phyloP scores from a whole-genome alignment of 2,797 vertebrate genomes.

The Pachyuromys duprasi region DNA sequence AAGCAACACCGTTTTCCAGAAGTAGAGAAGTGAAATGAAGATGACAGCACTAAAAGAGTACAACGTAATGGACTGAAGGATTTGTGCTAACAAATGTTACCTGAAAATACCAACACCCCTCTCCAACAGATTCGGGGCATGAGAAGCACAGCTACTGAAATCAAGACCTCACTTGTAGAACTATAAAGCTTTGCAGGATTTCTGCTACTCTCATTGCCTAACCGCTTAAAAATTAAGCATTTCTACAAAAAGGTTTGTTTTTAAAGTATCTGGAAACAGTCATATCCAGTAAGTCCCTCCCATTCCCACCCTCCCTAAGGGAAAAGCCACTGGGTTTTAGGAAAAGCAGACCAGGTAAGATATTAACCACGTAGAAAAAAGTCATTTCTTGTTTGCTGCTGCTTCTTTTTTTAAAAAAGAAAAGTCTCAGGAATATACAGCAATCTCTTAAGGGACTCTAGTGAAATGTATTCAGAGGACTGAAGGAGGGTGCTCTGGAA shows the following conservation, averaged over 20 bases:
- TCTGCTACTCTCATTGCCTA: slow-evolving; percentile 93
- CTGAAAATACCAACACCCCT: slow-evolving; percentile 94
- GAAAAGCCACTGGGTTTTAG: slow-evolving; percentile 90
- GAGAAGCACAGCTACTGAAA: slow-evolving; percentile 88
- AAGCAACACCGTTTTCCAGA: slow-evolving; percentile 85
- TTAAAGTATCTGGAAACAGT: slow-evolving; percentile 95
- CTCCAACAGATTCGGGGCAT: slow-evolving; percentile 91
- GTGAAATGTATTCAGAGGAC: slow-evolving; percentile 88
- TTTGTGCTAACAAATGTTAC: slow-evolving; percentile 96
- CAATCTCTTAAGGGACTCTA: slow-evolving; percentile 90
- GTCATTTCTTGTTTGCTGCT: slow-evolving; percentile 86
- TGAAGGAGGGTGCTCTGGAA: slow-evolving; percentile 87
- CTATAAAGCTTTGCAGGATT: slow-evolving; percentile 93
- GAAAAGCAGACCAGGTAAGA: slow-evolving; percentile 90
- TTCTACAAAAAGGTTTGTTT: slow-evolving; percentile 90
- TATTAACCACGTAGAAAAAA: slow-evolving; percentile 90
- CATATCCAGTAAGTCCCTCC: slow-evolving; percentile 93
- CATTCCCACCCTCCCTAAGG: slow-evolving; percentile 86
- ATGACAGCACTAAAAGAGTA: slow-evolving; percentile 69
- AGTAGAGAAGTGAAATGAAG: slow-evolving; percentile 82
- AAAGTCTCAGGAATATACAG: slow-evolving; percentile 91
- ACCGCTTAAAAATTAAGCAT: slow-evolving; percentile 95
- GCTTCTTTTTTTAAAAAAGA: slow-evolving; percentile 88
- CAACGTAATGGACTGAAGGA: slow-evolving; percentile 90
- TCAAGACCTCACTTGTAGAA: slow-evolving; percentile 88